Conservation (phyloP, 2,888 invertebrate genomes). For the Carcina quercana region DNA sequence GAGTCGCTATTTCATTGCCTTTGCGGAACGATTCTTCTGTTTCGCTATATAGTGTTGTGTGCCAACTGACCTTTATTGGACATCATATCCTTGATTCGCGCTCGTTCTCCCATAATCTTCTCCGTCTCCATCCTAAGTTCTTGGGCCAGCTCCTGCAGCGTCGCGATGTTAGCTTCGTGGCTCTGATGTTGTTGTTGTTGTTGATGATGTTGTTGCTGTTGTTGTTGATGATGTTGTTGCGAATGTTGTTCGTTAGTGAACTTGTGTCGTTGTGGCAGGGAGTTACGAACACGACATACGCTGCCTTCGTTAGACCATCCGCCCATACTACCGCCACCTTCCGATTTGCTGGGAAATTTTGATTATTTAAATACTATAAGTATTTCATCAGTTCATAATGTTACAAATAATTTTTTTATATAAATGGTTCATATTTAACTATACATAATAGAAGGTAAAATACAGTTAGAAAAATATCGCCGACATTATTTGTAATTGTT, state of each 20-base stretch:
- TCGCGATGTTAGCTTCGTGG: constrained; percentile 60
- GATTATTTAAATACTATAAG: no score
- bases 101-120: constrained; percentile 61
- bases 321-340: constrained; percentile 58
- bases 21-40: no score
- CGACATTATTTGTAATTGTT: no score
- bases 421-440: no score
- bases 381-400: no score
- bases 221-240: constrained; percentile 38
- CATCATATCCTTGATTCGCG: constrained; percentile 56
- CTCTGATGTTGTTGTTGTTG: constrained; percentile 30
- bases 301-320: constrained; percentile 66
- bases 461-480: no score
- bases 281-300: constrained; percentile 59
- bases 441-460: no score
- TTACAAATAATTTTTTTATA: no score
- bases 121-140: constrained; percentile 63
- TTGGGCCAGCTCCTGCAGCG: constrained; percentile 60
- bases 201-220: constrained; percentile 30
- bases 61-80: constrained; percentile 51
- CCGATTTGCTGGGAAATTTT: constrained; percentile 65
- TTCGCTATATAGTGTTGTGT: no score
- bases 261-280: constrained; percentile 58
- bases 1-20: no score
- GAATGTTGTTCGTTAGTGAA: constrained; percentile 61